A percentile compares a stretch with the other conserved stretches of the same genome.
Conservation (phyloP, 37 sponge, comb jelly and placozoan species). For the Halichondria panicea region DNA sequence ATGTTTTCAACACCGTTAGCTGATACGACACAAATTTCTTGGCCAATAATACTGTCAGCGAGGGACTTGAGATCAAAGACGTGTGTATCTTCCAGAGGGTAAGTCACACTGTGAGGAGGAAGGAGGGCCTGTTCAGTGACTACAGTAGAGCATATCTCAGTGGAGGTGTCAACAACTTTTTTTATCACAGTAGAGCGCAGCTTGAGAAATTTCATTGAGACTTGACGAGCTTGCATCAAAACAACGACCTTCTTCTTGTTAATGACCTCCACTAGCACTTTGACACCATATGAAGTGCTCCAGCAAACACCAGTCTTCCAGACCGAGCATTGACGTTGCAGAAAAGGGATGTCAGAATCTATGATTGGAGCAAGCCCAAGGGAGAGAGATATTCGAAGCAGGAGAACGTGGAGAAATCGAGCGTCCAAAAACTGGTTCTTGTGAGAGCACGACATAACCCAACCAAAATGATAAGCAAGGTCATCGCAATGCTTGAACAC, state of each 20-base stretch:
- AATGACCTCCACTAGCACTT: slow-evolving; percentile 9
- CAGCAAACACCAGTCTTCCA: slow-evolving; percentile 24
- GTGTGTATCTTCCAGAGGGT: too few species aligned
- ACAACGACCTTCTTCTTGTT: slow-evolving; percentile 3
- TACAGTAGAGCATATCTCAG: too few species aligned
- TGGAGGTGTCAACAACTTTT: too few species aligned
- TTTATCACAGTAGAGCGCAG: too few species aligned
- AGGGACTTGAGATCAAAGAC: too few species aligned
- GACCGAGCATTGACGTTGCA: not conserved
- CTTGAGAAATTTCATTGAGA: too few species aligned
- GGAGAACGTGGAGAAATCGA: slow-evolving; percentile 19
- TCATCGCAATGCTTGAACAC: not conserved
- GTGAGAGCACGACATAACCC: not conserved
- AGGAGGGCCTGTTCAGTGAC: too few species aligned
- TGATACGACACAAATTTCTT: too few species aligned
- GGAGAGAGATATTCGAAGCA: slow-evolving; percentile 1
- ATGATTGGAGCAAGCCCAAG: not conserved
- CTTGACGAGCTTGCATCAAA: too few species aligned
- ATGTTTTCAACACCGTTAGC: too few species aligned
- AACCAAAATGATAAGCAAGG: slow-evolving; percentile 14
- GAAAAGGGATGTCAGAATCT: not conserved
- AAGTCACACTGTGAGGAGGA: too few species aligned
- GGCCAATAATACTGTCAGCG: too few species aligned
- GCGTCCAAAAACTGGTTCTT: not conserved
- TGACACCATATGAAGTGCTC: not conserved